A percentile compares a stretch with the other conserved stretches of the same genome.
Conservation (phyloP, 2,888 invertebrate genomes). For the Julus scanicus region DNA sequence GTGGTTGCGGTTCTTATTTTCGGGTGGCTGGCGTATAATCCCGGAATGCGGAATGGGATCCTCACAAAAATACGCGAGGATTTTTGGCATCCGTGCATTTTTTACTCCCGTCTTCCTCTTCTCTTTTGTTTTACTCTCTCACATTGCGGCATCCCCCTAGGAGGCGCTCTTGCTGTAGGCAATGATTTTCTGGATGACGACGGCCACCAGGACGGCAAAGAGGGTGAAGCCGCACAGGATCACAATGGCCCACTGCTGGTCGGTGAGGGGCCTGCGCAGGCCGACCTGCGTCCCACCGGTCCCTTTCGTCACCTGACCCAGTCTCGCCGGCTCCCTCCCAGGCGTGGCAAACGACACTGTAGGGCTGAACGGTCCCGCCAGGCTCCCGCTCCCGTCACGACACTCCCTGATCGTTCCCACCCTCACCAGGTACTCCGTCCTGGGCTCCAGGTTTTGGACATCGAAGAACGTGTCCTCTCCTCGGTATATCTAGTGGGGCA, state of each 20-base stretch:
- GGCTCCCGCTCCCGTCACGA: slow-evolving; percentile 69
- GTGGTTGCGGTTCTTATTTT: background rate
- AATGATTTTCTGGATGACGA: slow-evolving; percentile 69
- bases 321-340: slow-evolving; percentile 62
- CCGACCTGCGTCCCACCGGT: background rate
- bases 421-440: slow-evolving; percentile 80
- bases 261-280: slow-evolving; percentile 63
- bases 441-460: slow-evolving; percentile 76
- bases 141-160: background rate
- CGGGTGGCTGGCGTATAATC: background rate
- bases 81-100: background rate
- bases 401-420: slow-evolving; percentile 80
- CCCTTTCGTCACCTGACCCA: background rate
- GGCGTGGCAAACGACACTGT: slow-evolving; percentile 72
- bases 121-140: background rate
- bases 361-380: slow-evolving; percentile 79
- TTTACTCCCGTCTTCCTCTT: background rate
- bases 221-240: slow-evolving; percentile 73
- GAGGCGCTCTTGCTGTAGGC: slow-evolving; percentile 53
- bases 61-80: background rate
- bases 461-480: slow-evolving; percentile 69
- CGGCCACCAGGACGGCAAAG: slow-evolving; percentile 73
- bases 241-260: slow-evolving; percentile 74
- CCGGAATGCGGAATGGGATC: background rate
- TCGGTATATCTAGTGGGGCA: slow-evolving; percentile 67